These are phyloP conservation scores for Raja brachyura DNA, from an alignment of 2,113 vertebrate genomes.

Conservation along the genomic window DNA sequence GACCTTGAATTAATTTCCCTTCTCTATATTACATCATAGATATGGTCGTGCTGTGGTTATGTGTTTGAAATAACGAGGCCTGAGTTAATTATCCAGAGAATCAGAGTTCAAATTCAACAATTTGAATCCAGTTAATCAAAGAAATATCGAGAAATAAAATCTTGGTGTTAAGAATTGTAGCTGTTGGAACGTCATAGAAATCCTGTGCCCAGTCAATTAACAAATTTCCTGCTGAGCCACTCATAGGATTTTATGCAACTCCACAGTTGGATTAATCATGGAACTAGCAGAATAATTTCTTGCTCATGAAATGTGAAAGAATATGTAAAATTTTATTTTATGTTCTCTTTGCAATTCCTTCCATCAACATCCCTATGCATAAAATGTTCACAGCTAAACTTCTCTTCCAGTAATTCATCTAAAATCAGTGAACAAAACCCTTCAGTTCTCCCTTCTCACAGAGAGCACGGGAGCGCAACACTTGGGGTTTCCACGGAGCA, in stretches of 20 bases:
- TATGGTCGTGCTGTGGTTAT: not conserved
- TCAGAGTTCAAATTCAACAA: not conserved
- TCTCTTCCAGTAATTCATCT: not conserved
- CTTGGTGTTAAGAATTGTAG: not conserved
- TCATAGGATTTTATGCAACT: not conserved
- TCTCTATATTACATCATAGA: not conserved
- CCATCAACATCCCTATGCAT: not conserved
- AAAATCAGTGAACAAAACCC: not conserved
- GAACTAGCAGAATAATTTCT: not conserved
- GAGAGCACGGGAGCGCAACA: not conserved
- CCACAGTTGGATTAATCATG: not conserved
- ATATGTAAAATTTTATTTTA: not conserved
- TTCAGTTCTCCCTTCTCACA: not conserved
- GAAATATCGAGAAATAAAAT: not conserved
- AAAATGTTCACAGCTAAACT: not conserved
- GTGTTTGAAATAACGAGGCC: not conserved
- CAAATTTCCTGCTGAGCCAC: not conserved
- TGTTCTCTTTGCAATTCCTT: not conserved
- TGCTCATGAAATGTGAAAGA: not conserved
- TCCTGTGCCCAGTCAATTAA: not conserved
- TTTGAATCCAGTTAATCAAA: constrained; percentile 4
- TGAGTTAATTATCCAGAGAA: not conserved
- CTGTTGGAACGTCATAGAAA: not conserved
- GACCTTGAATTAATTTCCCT: not conserved
- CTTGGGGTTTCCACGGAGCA: not conserved